These are phyloP conservation scores for Semaprochilodus insignis DNA, from an alignment of 2,797 vertebrate species.

Conservation along the genomic window DNA sequence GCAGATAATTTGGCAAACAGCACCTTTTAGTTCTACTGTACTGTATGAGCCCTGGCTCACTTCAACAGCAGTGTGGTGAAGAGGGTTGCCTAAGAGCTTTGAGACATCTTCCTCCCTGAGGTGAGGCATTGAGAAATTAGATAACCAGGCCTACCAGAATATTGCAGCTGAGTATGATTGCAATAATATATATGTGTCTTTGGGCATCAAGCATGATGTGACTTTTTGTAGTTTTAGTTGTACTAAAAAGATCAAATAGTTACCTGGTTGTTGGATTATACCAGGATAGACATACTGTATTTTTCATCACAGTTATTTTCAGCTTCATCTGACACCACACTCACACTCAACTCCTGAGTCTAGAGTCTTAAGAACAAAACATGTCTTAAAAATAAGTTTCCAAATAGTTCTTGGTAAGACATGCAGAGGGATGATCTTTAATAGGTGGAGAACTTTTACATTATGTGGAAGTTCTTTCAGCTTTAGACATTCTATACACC, in stretches of 20 bases:
- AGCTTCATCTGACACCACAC: too few species aligned
- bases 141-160: neutral
- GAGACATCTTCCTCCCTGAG: constrained; percentile 46
- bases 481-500: neutral
- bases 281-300: neutral
- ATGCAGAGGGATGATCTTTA: too few species aligned
- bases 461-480: too few species aligned
- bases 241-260: neutral
- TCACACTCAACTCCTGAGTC: too few species aligned
- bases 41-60: neutral
- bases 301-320: neutral
- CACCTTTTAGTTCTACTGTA: neutral
- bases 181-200: constrained; percentile 4
- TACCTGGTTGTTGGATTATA: neutral
- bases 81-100: constrained; percentile 27
- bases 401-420: too few species aligned
- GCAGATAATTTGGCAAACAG: neutral
- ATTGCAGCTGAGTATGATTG: neutral
- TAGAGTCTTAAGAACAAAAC: neutral
- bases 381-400: neutral
- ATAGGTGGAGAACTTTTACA: too few species aligned
- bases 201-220: neutral
- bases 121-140: constrained; percentile 39
- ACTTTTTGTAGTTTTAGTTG: neutral
- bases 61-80: constrained; percentile 31